Conservation (phyloP, 2,797 vertebrate species). For the Pseudopleuronectes americanus region DNA sequence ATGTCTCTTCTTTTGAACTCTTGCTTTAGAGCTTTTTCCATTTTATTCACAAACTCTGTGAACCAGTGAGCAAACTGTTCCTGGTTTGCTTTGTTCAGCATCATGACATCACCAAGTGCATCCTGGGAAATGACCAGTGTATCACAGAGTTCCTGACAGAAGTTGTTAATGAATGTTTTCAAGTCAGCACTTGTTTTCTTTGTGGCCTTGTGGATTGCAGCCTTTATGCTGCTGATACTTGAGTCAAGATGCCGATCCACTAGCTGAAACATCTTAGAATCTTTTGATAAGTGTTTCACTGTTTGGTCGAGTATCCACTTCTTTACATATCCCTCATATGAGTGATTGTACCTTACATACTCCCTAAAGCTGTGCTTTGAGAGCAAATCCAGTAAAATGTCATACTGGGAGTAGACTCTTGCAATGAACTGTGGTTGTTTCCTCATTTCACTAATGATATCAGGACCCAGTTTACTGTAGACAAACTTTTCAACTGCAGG, state of each 20-base stretch:
- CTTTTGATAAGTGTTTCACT: constrained; percentile 13
- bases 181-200: background rate
- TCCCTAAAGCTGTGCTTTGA: background rate
- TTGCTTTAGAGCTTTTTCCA: constrained; percentile 26
- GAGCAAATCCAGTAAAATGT: constrained; percentile 60
- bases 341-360: constrained; percentile 1
- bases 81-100: constrained; percentile 60
- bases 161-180: constrained; percentile 52
- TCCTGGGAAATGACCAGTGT: constrained; percentile 68
- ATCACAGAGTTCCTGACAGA: constrained; percentile 65
- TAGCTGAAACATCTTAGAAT: background rate
- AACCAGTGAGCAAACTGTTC: constrained; percentile 65
- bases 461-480: constrained; percentile 52
- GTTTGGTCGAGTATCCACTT: constrained; percentile 42
- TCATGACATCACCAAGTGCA: constrained; percentile 53
- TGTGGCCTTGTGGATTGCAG: constrained; percentile 50
- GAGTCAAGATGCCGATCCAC: constrained; percentile 35
- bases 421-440: constrained; percentile 40
- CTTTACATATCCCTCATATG: constrained; percentile 57
- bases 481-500: constrained; percentile 63
- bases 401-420: constrained; percentile 50
- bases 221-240: constrained; percentile 43
- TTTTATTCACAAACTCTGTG: constrained; percentile 33
- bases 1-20: background rate
- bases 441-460: constrained; percentile 65